A percentile compares a stretch with the other conserved stretches of the same genome.
These are phyloP conservation scores for Cosmia trapezina DNA, from an alignment of 2,888 invertebrate species.

Conservation along the genomic window DNA sequence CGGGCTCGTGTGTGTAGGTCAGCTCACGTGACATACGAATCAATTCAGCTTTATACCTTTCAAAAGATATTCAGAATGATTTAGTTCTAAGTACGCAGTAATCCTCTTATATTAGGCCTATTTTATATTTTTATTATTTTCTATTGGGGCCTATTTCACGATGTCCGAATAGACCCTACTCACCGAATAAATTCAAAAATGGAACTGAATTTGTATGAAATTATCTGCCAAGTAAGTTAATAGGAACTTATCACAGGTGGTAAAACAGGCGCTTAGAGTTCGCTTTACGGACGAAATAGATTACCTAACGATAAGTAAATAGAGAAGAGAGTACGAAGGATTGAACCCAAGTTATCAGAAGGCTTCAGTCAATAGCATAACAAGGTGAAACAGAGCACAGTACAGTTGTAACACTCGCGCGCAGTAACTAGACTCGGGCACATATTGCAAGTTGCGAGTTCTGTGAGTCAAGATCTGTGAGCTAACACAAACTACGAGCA, in stretches of 20 bases:
- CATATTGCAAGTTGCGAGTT: slow-evolving; percentile 19
- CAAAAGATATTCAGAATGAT: slow-evolving; percentile 31
- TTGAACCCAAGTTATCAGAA: slow-evolving; percentile 14
- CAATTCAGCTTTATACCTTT: slow-evolving; percentile 38
- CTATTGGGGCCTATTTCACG: too few relatives aligned
- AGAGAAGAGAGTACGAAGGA: slow-evolving; percentile 25
- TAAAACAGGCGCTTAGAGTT: too few relatives aligned
- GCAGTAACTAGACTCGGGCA: slow-evolving; percentile 9
- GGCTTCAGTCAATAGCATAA: neutral
- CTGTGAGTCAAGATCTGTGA: slow-evolving; percentile 16
- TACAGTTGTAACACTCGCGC: neutral
- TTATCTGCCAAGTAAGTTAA: too few relatives aligned
- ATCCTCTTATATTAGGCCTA: too few relatives aligned
- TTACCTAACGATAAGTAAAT: slow-evolving; percentile 31
- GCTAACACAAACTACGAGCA: slow-evolving; percentile 31
- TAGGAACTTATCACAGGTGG: too few relatives aligned
- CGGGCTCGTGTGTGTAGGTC: slow-evolving; percentile 20
- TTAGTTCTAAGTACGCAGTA: slow-evolving; percentile 31
- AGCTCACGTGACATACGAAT: slow-evolving; percentile 15
- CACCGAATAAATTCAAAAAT: too few relatives aligned
- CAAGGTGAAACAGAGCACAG: neutral
- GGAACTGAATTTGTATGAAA: too few relatives aligned
- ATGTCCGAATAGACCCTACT: too few relatives aligned
- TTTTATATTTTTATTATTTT: too few relatives aligned
- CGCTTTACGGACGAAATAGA: slow-evolving; percentile 38